Conservation (phyloP, 2,113 vertebrate species). For the Greenwoodochromis staneri region DNA sequence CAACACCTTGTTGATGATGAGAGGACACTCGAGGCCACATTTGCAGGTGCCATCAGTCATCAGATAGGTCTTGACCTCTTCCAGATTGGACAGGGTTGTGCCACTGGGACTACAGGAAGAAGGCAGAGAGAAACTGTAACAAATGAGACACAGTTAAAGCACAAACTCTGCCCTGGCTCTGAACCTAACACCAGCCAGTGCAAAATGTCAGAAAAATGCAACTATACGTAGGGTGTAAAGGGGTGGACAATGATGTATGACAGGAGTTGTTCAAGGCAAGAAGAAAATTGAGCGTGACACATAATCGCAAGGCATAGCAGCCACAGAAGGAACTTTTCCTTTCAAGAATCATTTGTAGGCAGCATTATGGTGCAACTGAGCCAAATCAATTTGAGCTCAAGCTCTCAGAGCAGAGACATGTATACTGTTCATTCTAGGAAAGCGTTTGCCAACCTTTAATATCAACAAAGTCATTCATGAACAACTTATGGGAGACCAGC, state of each 20-base stretch:
- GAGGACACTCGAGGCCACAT: conserved; percentile 88
- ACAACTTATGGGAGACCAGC: neutral
- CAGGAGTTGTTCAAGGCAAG: neutral
- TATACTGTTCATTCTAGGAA: neutral
- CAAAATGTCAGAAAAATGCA: neutral
- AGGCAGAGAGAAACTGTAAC: neutral
- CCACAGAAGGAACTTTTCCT: neutral
- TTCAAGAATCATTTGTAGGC: neutral
- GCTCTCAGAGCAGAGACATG: neutral
- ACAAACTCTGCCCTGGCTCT: neutral
- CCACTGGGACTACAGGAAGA: conserved; percentile 76
- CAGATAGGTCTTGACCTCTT: conserved; percentile 83
- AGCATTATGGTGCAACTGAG: neutral
- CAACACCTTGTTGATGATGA: conserved; percentile 82
- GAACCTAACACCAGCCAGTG: neutral
- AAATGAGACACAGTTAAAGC: neutral
- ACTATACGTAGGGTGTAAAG: neutral
- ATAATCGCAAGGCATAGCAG: neutral
- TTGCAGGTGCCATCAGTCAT: conserved; percentile 90
- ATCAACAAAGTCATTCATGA: neutral
- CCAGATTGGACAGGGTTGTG: conserved; percentile 78
- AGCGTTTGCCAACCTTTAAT: neutral
- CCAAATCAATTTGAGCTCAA: neutral
- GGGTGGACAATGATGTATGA: neutral
- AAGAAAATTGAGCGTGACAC: neutral